Conservation (phyloP, 2,888 invertebrate species). For the Pterostichus madidus region DNA sequence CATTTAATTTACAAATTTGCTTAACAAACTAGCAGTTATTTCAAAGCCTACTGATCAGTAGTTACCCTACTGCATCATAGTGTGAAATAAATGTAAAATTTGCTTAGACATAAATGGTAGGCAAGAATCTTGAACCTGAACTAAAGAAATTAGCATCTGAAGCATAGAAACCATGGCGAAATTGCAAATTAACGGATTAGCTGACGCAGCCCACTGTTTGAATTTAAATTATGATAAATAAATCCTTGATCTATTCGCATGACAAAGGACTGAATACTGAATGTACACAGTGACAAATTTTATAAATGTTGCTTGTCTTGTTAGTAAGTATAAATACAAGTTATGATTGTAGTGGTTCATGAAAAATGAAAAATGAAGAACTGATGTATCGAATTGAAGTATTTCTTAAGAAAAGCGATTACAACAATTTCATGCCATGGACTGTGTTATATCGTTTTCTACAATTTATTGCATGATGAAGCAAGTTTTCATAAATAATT, state of each 20-base stretch:
- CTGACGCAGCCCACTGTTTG: slow-evolving; percentile 38
- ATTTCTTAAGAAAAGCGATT: slow-evolving; percentile 16
- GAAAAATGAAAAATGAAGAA: slow-evolving; percentile 7
- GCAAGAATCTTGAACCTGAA: slow-evolving; percentile 23
- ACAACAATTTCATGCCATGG: slow-evolving; percentile 7
- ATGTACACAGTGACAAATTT: slow-evolving; percentile 27
- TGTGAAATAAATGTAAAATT: slow-evolving; percentile 34
- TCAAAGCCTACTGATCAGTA: slow-evolving; percentile 47
- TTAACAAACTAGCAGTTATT: slow-evolving; percentile 42
- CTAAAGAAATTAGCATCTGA: slow-evolving; percentile 44
- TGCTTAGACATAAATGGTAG: slow-evolving; percentile 28
- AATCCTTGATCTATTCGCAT: slow-evolving; percentile 36
- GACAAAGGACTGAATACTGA: slow-evolving; percentile 11
- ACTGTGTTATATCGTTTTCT: not conserved
- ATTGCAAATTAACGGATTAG: slow-evolving; percentile 33
- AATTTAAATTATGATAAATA: slow-evolving; percentile 50
- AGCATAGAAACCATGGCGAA: slow-evolving; percentile 33
- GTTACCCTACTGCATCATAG: slow-evolving; percentile 7
- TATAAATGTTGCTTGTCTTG: slow-evolving; percentile 27
- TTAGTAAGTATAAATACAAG: slow-evolving; percentile 3
- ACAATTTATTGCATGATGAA: not conserved
- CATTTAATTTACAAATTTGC: slow-evolving; percentile 34
- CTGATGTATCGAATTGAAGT: slow-evolving; percentile 13
- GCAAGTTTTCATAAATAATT: not conserved
- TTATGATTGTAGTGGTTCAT: not conserved